Conservation (phyloP, 1,140 invertebrate species). For the Helicoverpa zea region DNA sequence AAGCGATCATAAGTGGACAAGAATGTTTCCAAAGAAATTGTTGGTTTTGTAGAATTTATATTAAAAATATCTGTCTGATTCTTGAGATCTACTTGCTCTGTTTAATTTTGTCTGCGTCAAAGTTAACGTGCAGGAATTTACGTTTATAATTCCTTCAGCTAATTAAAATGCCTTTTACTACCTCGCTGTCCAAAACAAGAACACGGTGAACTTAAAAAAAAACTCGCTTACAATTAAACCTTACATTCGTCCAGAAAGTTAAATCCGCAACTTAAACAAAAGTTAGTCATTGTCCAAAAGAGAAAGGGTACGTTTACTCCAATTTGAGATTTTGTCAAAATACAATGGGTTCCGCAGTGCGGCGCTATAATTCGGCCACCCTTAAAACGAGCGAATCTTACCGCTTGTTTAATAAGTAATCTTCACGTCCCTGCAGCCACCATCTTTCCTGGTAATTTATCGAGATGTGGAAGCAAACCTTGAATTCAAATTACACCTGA, state of each 20-base stretch:
- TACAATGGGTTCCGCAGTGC: constrained; percentile 69
- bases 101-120: not conserved
- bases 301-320: constrained; percentile 35
- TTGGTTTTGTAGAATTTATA: not conserved
- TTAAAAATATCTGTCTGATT: not conserved
- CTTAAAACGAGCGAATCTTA: constrained; percentile 52
- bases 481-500: constrained; percentile 50
- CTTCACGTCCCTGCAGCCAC: constrained; percentile 39
- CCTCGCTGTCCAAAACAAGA: too few species aligned
- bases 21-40: not conserved
- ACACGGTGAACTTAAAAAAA: too few species aligned
- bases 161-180: too few species aligned
- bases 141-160: not conserved
- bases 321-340: constrained; percentile 51
- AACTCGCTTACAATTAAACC: constrained; percentile 11
- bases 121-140: not conserved
- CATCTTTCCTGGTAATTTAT: constrained; percentile 47
- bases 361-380: constrained; percentile 61
- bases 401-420: constrained; percentile 59
- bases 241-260: constrained; percentile 24
- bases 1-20: not conserved
- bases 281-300: constrained; percentile 36
- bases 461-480: constrained; percentile 38
- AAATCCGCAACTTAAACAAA: constrained; percentile 32
- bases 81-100: not conserved